These are phyloP conservation scores for Ctenopoma multispine DNA, from an alignment of 2,797 vertebrate genomes.

Conservation along the genomic window DNA sequence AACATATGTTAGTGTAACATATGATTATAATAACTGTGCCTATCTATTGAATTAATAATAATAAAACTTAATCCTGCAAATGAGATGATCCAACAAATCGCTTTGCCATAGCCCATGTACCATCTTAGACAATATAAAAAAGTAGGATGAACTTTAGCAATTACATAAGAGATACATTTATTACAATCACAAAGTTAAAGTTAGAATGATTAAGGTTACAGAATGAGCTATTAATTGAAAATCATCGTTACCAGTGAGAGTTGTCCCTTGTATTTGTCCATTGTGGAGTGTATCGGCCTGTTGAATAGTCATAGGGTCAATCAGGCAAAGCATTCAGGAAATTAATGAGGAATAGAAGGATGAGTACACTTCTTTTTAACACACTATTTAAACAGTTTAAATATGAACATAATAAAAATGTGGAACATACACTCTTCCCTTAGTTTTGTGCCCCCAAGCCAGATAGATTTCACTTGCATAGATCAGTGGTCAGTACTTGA, in stretches of 20 bases:
- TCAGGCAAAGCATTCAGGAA: conserved; percentile 18
- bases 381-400: conserved; percentile 1
- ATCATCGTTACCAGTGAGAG: conserved; percentile 75
- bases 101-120: background rate
- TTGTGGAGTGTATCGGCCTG: conserved; percentile 74
- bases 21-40: background rate
- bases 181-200: background rate
- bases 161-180: too few relatives aligned
- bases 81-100: too few relatives aligned
- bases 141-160: background rate
- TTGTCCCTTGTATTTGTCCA: conserved; percentile 66
- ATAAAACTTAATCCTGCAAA: conserved; percentile 9
- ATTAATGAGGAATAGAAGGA: conserved; percentile 3
- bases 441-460: conserved; percentile 23
- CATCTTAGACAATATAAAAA: conserved; percentile 16
- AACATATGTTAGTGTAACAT: conserved; percentile 1
- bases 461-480: conserved; percentile 18
- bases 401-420: conserved; percentile 3
- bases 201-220: background rate
- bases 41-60: background rate
- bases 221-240: conserved; percentile 16
- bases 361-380: too few relatives aligned
- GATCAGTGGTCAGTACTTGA: conserved; percentile 35
- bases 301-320: conserved; percentile 57
- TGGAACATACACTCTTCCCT: conserved; percentile 9